Percentiles rank a stretch among this genome's conserved stretches.
Conservation (phyloP, 2,113 vertebrate genomes). For the Rhipidura dahli region DNA sequence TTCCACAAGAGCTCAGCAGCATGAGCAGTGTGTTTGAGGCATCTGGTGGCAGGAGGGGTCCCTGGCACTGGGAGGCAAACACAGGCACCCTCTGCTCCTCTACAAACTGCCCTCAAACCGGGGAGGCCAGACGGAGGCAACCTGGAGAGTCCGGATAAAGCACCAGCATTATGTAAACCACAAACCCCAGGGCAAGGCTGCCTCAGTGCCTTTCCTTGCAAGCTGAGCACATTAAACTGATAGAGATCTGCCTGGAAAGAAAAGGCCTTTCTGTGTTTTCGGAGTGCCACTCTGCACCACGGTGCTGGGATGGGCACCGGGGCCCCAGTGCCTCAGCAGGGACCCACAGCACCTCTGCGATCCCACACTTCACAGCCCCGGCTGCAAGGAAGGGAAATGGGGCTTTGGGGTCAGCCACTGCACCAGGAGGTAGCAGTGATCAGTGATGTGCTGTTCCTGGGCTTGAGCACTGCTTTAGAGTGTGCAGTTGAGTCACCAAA, state of each 20-base stretch:
- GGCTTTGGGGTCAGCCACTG: constrained; percentile 13
- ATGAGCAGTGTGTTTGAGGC: accelerated
- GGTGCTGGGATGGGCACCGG: not conserved
- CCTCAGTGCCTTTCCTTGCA: not conserved
- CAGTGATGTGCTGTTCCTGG: not conserved
- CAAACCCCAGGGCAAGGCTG: not conserved
- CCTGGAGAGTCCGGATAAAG: not conserved
- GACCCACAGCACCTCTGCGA: not conserved
- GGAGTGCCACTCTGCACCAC: not conserved
- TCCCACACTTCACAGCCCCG: not conserved
- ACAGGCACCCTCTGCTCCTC: not conserved
- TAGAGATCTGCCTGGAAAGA: not conserved
- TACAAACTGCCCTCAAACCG: not conserved
- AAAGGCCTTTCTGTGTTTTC: not conserved
- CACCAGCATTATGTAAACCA: not conserved
- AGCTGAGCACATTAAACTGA: not conserved
- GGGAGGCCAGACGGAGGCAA: not conserved
- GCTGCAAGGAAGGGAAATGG: not conserved
- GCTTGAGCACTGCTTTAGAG: not conserved
- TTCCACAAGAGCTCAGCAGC: not conserved
- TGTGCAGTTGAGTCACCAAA: not conserved
- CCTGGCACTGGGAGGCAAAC: not conserved
- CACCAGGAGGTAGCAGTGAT: not conserved
- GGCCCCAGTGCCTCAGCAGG: not conserved
- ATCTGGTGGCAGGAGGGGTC: not conserved